Base-by-base conservation (phyloP, 2,888 invertebrate genomes). In the Dynastes maya region DNA sequence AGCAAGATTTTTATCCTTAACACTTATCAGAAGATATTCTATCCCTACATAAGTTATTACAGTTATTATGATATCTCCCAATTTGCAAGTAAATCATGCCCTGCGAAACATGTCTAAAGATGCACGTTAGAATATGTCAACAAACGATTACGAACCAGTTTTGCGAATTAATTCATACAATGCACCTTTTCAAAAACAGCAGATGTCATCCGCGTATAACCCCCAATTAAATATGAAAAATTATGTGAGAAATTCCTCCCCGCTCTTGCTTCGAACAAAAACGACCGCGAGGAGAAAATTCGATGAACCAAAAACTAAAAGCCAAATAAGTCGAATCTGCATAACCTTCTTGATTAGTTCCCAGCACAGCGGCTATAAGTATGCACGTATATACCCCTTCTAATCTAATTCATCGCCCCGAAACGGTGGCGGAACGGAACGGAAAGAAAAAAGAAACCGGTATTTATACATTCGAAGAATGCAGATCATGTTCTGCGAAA, bases 221-320 rank as follows among this genome's bases (percentile, higher is more conserved):
- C 85, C 86, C 87, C 71, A 58, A 71, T 71, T 71, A 71, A 58
- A 32, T 37, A 58, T 71, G 13, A 29, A 71, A 58, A 32, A 37
- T 58, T 71, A 71, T 71, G 71, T 71, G 71, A 40, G 71, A 71
- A 71, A 29, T 11, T 16, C 11, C 16, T 32, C 8, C 9, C 22
- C 29, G 37, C 37, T n/a, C 71, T 4, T 13, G 32, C 22, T 9
- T 37, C 55, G 32, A 53, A 32, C 55, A 58, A 45, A 1, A 8
- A 16, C 55, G 55, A 16, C 8, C 55, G 22, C 55, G 55, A 16
- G 22, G 22, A 22, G 22, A n/a, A 40, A 71, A 58, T 55, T 32
- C 71, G 71, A 71, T 58, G 71, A 71, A 71, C 71, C 71, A 71
- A 58, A 71, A 58, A 71, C 71, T 71, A 37, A 58, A 71, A 37